These are phyloP conservation scores for Passer montanus DNA, from an alignment of 2,113 vertebrate species.

Conservation along the genomic window DNA sequence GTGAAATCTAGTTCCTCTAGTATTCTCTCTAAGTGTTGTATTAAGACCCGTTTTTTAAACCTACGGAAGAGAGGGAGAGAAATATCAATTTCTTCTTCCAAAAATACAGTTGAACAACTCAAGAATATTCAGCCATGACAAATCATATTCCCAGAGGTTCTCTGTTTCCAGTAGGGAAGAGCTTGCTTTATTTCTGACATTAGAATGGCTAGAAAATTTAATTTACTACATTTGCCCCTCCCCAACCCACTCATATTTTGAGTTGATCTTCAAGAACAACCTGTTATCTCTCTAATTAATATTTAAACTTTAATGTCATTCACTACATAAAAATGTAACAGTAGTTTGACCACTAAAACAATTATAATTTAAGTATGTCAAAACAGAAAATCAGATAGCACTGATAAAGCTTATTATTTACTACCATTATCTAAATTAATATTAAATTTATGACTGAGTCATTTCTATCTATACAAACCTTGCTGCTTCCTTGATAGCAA, in stretches of 20 bases:
- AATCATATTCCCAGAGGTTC: not conserved
- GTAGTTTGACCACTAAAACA: not conserved
- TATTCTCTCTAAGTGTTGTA: slow-evolving; percentile 92
- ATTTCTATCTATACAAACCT: slow-evolving; percentile 76
- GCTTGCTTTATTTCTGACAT: not conserved
- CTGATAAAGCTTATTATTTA: not conserved
- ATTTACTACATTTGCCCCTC: not conserved
- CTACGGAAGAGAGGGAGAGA: slow-evolving; percentile 71
- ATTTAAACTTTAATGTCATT: not conserved
- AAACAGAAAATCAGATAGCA: not conserved
- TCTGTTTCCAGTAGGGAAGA: not conserved
- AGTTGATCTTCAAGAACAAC: not conserved
- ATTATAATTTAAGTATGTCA: not conserved
- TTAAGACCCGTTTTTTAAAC: slow-evolving; percentile 98
- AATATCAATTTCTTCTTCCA: not conserved
- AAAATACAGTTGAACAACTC: not conserved
- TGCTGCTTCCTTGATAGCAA: slow-evolving; percentile 94
- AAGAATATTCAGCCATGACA: not conserved
- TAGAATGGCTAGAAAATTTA: not conserved
- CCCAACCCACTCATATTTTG: not conserved
- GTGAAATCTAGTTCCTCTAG: slow-evolving; percentile 84
- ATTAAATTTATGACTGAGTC: accelerated
- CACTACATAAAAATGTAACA: not conserved
- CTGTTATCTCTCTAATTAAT: not conserved
- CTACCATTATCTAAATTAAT: not conserved